Base-by-base conservation (phyloP, 53 echinoderm and acorn worm genomes). In the Henricia sp. region DNA sequence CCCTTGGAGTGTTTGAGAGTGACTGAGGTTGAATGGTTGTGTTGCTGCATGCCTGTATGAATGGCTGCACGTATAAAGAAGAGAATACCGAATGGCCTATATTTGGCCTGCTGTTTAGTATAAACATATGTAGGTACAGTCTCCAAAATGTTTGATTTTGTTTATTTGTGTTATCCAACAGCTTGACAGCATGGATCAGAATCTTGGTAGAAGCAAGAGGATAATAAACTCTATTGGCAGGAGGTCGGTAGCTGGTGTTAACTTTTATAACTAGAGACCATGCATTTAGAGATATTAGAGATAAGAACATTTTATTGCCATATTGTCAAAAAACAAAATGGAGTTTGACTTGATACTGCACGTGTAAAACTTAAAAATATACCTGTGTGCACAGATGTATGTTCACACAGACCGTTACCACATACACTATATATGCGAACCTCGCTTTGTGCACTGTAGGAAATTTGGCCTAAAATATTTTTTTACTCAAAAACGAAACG, bases 141-240 rank as follows among this genome's bases (percentile, higher is more conserved):
- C 56, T 55, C 26, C 23, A 50, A 10, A 30, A 4, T 19, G 3
- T 4, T 26, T 50, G 6, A 25, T 3, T 17, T 4, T n/a, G 34
- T 19, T 13, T 67, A 17, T 67, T 67, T 3, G 2, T 52, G 60
- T 52, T 1, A 35, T 11, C 46, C 14, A 4, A 58, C 89, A 99
- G 99, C 66, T 99, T 28, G 90, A 99, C 28, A 87, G 90, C 50
- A 99, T 99, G 91, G 99, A 99, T 84, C 70, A 50, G 17, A 88
- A 77, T 87, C 77, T 99, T 0, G 74, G 90, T 48, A 89, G 86
- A 27, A 94, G 92, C 62, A 88, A 91, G 48, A 82, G 75, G 84
- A 88, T 99, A 34, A 77, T 99, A 9, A 94, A 94, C 57, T 85
- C 94, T 2, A 96, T 96, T 74, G 94, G 92, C 30, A 89, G 93